These are phyloP conservation scores for Trogon surrucura DNA, from an alignment of 2,113 vertebrate species.

Conservation along the genomic window DNA sequence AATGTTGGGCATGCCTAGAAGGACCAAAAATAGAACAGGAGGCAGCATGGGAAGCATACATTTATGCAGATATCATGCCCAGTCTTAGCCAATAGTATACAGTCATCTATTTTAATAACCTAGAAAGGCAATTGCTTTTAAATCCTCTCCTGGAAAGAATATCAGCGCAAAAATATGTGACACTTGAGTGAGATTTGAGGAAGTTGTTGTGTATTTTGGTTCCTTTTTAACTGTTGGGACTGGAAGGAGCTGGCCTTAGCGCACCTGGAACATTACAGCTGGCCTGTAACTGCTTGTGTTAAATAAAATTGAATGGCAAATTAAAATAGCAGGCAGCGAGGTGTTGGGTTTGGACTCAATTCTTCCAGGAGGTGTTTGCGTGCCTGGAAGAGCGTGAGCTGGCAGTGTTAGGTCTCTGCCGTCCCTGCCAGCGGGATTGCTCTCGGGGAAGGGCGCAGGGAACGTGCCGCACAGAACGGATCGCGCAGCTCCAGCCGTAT, in stretches of 20 bases:
- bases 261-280: constrained; percentile 10
- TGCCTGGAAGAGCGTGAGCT: neutral
- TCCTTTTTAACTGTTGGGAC: neutral
- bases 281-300: neutral
- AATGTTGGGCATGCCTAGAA: neutral
- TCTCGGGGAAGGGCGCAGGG: neutral
- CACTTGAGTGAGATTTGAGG: neutral
- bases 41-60: neutral
- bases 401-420: neutral
- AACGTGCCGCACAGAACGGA: neutral
- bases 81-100: neutral
- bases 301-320: neutral
- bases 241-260: neutral
- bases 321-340: neutral
- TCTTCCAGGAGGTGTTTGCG: neutral
- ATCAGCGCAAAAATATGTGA: neutral
- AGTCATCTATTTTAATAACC: constrained; percentile 5
- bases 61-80: neutral
- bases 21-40: constrained; percentile 10
- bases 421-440: neutral
- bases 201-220: constrained; percentile 12
- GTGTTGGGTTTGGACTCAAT: neutral
- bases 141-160: constrained; percentile 25
- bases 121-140: constrained; percentile 31
- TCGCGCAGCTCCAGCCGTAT: neutral